Evolutionary conservation across 2,888 invertebrate genomes (phyloP).

Genomic region (Eupithecia insigniata): DNA sequence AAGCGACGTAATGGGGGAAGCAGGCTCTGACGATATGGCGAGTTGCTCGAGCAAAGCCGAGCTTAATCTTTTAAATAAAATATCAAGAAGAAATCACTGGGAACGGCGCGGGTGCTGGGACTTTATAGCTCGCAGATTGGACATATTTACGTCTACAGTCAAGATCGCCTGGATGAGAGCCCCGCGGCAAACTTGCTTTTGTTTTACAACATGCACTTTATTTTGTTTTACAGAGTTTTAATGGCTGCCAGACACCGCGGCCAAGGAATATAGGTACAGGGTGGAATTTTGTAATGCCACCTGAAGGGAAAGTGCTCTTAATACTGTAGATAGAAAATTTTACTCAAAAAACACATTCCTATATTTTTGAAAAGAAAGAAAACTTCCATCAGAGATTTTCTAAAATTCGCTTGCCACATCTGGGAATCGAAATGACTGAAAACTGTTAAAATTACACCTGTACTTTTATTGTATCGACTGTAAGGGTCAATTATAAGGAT

Average conservation of each 20-base stretch:
- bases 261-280: background rate
- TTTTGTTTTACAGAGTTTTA: constrained; percentile 37
- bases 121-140: constrained; percentile 66
- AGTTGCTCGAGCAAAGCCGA: constrained; percentile 47
- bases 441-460: no score
- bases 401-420: no score
- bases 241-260: constrained; percentile 20
- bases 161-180: constrained; percentile 36
- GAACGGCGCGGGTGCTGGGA: constrained; percentile 48
- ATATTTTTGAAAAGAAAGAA: no score
- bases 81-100: constrained; percentile 79
- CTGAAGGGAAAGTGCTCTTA: no score
- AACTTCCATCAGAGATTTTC: no score
- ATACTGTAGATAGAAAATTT: no score
- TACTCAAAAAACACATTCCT: no score
- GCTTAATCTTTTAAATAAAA: constrained; percentile 78
- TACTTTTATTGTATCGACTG: no score
- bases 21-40: constrained; percentile 66
- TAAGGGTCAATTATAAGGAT: no score
- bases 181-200: constrained; percentile 38
- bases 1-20: constrained; percentile 71
- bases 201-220: constrained; percentile 31
- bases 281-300: no score
- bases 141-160: constrained; percentile 52
- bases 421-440: no score